Percentiles rank a stretch among this genome's conserved stretches.
phyloP scores from a whole-genome alignment of 2,113 vertebrate species.

The Cichladusa arquata region DNA sequence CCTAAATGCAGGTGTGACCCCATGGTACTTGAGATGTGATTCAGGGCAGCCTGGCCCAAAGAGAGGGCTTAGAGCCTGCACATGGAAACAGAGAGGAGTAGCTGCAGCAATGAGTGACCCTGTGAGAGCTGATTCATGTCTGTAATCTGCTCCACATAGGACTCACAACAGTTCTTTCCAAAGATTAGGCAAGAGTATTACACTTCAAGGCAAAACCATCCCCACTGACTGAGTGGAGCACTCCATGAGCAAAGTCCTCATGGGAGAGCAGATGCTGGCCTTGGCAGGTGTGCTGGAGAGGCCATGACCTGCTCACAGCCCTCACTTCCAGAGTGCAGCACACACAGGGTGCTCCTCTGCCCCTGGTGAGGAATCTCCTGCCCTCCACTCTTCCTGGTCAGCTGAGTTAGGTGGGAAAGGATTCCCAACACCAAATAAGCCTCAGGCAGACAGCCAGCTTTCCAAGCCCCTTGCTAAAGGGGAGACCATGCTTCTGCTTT shows the following conservation, averaged over 20 bases:
- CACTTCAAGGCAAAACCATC: not conserved
- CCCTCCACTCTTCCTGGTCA: not conserved
- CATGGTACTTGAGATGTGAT: not conserved
- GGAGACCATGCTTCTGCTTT: not conserved
- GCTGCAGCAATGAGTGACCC: not conserved
- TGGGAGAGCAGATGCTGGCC: not conserved
- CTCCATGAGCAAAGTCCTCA: rapidly evolving
- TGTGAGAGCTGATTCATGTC: not conserved
- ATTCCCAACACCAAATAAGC: not conserved
- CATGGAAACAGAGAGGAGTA: rapidly evolving
- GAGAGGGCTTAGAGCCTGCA: not conserved
- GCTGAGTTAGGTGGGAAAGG: not conserved
- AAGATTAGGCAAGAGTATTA: not conserved
- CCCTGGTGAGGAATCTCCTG: not conserved
- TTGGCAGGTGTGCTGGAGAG: rapidly evolving
- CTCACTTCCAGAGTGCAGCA: not conserved
- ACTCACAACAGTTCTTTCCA: not conserved
- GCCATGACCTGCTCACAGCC: not conserved
- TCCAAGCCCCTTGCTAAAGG: not conserved
- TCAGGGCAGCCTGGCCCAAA: not conserved
- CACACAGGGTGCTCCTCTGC: not conserved
- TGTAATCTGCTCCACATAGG: not conserved
- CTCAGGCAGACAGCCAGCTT: not conserved
- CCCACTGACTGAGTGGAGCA: not conserved
- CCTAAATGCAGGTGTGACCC: not conserved